Conservation (phyloP, 2,113 vertebrate species). For the Scopus umbretta region DNA sequence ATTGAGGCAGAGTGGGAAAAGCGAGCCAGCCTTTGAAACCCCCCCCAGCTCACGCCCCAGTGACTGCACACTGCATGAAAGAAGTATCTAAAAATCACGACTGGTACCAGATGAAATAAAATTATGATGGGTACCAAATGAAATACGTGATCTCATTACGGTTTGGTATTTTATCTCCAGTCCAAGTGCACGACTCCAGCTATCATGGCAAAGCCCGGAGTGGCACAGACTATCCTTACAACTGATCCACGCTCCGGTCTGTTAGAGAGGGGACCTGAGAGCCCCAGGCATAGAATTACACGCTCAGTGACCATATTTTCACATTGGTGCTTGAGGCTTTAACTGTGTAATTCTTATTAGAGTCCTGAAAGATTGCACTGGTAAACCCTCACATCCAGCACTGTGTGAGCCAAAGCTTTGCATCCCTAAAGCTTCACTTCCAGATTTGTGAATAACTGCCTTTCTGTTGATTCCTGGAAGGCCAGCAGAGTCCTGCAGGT, state of each 20-base stretch:
- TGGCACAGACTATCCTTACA: not conserved
- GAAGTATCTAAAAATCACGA: not conserved
- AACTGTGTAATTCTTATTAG: not conserved
- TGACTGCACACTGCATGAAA: fast-evolving
- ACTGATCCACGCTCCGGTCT: fast-evolving
- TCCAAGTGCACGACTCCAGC: not conserved
- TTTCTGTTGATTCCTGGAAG: not conserved
- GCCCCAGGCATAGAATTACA: not conserved
- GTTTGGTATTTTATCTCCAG: not conserved
- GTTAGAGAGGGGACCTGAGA: not conserved
- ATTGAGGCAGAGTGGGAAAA: not conserved
- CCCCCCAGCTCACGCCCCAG: fast-evolving
- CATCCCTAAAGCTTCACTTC: not conserved
- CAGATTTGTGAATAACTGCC: not conserved
- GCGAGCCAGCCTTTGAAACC: not conserved
- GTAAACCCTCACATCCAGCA: not conserved
- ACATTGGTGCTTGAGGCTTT: not conserved
- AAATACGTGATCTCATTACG: fast-evolving
- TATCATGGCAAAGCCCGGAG: fast-evolving
- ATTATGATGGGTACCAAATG: not conserved
- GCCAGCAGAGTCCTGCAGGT: not conserved
- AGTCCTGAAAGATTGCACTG: not conserved
- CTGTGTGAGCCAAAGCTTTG: not conserved
- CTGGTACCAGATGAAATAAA: not conserved
- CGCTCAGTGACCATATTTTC: not conserved